Evolutionary conservation across 2,888 invertebrate species (phyloP).

Genomic region (Tanytarsus gracilentus): DNA sequence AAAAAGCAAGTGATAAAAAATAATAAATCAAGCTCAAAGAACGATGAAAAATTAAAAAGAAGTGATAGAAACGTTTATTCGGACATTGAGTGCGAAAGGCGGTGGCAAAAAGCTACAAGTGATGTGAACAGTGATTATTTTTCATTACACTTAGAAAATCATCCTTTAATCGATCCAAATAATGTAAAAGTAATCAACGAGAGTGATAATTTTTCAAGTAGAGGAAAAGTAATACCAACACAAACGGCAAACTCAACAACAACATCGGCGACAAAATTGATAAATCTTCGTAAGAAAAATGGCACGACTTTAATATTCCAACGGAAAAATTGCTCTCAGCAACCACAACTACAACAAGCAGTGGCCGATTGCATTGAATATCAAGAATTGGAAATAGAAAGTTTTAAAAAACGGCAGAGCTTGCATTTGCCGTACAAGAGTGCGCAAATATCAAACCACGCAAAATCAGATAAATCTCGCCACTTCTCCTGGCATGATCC

Average conservation of each 20-base stretch:
- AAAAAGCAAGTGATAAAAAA: conserved; percentile 29
- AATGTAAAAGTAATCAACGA: conserved; percentile 16
- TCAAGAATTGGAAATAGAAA: conserved; percentile 26
- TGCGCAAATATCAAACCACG: background rate
- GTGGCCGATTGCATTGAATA: conserved; percentile 15
- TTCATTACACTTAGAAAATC: background rate
- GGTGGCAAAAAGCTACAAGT: conserved; percentile 21
- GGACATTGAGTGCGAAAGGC: conserved; percentile 28
- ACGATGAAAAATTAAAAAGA: conserved; percentile 29
- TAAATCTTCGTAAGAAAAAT: conserved; percentile 20
- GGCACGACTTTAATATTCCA: conserved; percentile 25
- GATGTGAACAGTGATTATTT: background rate
- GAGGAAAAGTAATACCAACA: too few relatives aligned
- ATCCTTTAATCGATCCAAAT: conserved; percentile 13
- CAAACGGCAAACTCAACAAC: too few relatives aligned
- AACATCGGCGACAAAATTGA: conserved; percentile 28
- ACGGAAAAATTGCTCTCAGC: conserved; percentile 28
- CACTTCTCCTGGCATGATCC: conserved; percentile 21
- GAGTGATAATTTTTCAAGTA: conserved; percentile 27
- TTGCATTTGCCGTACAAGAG: conserved; percentile 1
- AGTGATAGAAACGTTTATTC: too few relatives aligned
- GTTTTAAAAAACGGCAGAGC: conserved; percentile 23
- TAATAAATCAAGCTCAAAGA: conserved; percentile 13
- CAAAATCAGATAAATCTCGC: background rate
- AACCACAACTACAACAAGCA: conserved; percentile 30